phyloP scores from a whole-genome alignment of 2,888 invertebrate species.

The Ptilodon capucinus region DNA sequence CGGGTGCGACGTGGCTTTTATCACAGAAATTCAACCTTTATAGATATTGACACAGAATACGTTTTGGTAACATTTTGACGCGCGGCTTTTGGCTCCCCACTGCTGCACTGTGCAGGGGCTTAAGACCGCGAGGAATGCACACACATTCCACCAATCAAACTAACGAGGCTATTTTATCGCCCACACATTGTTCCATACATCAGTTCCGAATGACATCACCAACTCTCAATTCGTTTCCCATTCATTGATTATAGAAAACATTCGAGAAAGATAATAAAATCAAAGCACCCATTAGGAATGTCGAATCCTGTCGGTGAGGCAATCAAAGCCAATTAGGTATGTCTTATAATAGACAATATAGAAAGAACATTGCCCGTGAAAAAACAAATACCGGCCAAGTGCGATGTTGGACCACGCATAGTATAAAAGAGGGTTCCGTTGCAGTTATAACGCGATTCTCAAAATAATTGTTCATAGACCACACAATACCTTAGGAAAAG shows the following conservation, averaged over 20 bases:
- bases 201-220: constrained; percentile 6
- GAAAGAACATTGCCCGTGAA: constrained; percentile 6
- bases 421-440: too few relatives aligned
- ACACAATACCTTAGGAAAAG: too few relatives aligned
- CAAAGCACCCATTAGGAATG: constrained; percentile 11
- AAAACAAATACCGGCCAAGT: too few relatives aligned
- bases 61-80: too few relatives aligned
- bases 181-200: constrained; percentile 30
- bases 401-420: too few relatives aligned
- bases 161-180: constrained; percentile 49
- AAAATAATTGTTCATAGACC: too few relatives aligned
- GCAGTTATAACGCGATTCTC: too few relatives aligned
- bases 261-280: neutral
- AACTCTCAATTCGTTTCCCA: neutral
- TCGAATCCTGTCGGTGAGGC: neutral
- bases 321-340: neutral
- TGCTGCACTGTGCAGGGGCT: too few relatives aligned
- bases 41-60: too few relatives aligned
- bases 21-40: too few relatives aligned
- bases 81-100: too few relatives aligned
- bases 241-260: neutral
- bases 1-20: too few relatives aligned
- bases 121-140: constrained; percentile 20
- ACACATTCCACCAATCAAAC: constrained; percentile 30
- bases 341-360: neutral